Evolutionary conservation across 2,888 invertebrate genomes (phyloP).

Genomic region (Pyrrhosoma nymphula): DNA sequence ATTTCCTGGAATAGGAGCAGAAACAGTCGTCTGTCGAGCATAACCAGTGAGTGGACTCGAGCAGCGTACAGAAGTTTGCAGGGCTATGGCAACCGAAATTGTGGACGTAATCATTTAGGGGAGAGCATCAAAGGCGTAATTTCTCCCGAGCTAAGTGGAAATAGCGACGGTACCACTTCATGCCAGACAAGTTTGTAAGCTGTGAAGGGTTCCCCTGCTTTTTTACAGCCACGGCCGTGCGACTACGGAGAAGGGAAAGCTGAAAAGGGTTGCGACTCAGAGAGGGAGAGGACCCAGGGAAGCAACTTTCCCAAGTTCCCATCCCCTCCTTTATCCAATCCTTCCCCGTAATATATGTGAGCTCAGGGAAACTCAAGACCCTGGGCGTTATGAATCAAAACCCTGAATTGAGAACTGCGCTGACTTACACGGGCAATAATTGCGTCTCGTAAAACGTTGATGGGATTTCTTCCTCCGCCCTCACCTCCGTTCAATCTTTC

Average conservation of each 20-base stretch:
- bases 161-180: neutral
- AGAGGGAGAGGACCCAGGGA: neutral
- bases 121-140: neutral
- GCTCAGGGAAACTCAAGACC: neutral
- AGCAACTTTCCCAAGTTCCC: neutral
- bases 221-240: neutral
- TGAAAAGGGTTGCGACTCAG: neutral
- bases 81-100: neutral
- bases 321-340: neutral
- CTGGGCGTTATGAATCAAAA: neutral
- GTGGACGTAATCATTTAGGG: neutral
- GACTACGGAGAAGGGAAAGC: neutral
- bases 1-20: too few species aligned
- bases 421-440: neutral
- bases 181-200: neutral
- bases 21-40: too few species aligned
- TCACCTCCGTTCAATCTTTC: neutral
- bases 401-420: neutral
- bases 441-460: constrained; percentile 11
- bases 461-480: neutral
- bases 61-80: too few species aligned
- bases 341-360: neutral
- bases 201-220: neutral
- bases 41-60: too few species aligned
- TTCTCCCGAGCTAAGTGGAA: neutral